These are phyloP conservation scores for Pyrrhosoma nymphula DNA, from an alignment of 2,888 invertebrate genomes.

Conservation along the genomic window DNA sequence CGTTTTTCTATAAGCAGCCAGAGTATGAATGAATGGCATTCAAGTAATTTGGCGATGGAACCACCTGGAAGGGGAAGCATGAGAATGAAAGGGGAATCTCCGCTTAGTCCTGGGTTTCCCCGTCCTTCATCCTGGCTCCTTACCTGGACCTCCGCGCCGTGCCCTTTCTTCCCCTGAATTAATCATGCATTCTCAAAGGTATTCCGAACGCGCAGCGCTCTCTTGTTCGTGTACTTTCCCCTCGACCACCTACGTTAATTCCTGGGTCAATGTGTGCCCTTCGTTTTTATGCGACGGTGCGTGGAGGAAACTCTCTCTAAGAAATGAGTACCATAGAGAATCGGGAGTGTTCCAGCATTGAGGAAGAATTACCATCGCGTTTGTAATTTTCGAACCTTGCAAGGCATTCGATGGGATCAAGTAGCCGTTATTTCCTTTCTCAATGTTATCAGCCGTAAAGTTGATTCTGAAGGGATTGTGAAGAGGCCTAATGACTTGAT, in stretches of 20 bases:
- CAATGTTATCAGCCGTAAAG: too few species aligned
- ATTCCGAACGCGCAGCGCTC: background rate
- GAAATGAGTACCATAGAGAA: background rate
- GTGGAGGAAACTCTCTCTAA: background rate
- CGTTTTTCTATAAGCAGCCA: too few species aligned
- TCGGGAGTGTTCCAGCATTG: background rate
- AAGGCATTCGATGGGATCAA: too few species aligned
- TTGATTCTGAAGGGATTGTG: too few species aligned
- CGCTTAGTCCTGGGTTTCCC: background rate
- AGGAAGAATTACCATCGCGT: background rate
- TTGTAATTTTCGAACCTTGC: too few species aligned
- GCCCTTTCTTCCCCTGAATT: conserved; percentile 19
- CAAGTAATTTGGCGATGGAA: too few species aligned
- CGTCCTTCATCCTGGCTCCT: background rate
- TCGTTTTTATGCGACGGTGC: background rate
- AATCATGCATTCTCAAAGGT: conserved; percentile 46
- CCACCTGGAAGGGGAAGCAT: too few species aligned
- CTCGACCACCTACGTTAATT: background rate
- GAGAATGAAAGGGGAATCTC: background rate
- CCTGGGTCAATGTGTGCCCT: background rate
- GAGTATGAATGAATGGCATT: too few species aligned
- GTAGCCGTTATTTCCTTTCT: too few species aligned
- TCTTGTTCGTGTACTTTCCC: conserved; percentile 5
- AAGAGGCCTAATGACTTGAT: too few species aligned
- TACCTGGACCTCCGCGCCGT: background rate